phyloP scores from a whole-genome alignment of 2,113 vertebrate species.

The Regulus satrapa region DNA sequence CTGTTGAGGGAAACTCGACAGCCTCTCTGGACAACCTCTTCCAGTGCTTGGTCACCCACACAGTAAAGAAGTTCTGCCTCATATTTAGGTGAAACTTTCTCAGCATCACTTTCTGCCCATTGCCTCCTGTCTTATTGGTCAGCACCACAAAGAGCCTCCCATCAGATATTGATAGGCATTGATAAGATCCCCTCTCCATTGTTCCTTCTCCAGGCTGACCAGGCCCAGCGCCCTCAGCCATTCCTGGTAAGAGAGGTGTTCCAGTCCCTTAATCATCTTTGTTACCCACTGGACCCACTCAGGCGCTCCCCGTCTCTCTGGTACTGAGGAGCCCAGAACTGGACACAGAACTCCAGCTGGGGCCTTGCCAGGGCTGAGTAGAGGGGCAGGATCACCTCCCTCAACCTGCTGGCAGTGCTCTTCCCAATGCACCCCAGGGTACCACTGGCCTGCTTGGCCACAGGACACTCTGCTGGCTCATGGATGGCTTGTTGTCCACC shows the following conservation, averaged over 20 bases:
- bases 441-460: rapidly evolving
- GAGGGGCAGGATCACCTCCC: background rate
- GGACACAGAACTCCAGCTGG: background rate
- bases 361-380: background rate
- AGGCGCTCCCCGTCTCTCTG: background rate
- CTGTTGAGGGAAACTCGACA: background rate
- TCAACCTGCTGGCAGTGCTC: rapidly evolving
- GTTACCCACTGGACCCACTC: rapidly evolving
- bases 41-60: background rate
- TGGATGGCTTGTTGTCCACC: background rate
- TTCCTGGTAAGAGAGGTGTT: background rate
- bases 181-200: background rate
- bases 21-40: background rate
- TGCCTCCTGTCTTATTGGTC: background rate
- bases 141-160: background rate
- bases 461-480: background rate
- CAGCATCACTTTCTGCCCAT: background rate
- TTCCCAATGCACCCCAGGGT: background rate
- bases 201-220: background rate
- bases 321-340: background rate
- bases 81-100: background rate
- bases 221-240: background rate
- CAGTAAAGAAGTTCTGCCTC: background rate
- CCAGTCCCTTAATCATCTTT: background rate
- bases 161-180: background rate